Evolutionary conservation across 2,888 invertebrate genomes (phyloP).

Genomic region (Anorthoa munda): DNA sequence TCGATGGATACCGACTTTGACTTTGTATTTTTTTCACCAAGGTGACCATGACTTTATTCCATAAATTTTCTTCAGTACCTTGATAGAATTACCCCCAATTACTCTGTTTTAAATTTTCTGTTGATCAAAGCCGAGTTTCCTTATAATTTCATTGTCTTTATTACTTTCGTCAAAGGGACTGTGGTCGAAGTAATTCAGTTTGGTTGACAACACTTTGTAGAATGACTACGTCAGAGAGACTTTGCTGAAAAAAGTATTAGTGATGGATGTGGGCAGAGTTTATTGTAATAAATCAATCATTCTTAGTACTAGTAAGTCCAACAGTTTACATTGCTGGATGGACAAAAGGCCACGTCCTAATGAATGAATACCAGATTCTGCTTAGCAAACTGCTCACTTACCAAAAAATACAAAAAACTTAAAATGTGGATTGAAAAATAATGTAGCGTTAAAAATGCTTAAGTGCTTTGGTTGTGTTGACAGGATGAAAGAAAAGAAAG

Average conservation of each 20-base stretch:
- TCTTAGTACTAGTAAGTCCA: background rate
- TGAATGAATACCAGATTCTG: too few species aligned
- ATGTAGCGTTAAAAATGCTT: too few species aligned
- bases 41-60: background rate
- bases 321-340: background rate
- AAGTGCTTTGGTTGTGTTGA: too few species aligned
- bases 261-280: background rate
- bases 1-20: too few species aligned
- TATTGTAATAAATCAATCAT: background rate
- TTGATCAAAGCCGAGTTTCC: constrained; percentile 33
- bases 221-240: background rate
- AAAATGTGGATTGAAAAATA: too few species aligned
- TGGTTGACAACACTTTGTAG: background rate
- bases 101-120: constrained; percentile 10
- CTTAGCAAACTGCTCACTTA: too few species aligned
- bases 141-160: constrained; percentile 41
- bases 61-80: background rate
- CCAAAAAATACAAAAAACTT: too few species aligned
- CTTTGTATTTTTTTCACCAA: too few species aligned
- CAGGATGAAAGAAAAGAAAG: too few species aligned
- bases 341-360: too few species aligned
- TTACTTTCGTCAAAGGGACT: constrained; percentile 29
- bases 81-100: constrained; percentile 22
- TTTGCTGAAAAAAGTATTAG: background rate
- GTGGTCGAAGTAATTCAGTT: constrained; percentile 12